phyloP scores from a whole-genome alignment of 1,140 invertebrate genomes.

The Drosophila lowei region DNA sequence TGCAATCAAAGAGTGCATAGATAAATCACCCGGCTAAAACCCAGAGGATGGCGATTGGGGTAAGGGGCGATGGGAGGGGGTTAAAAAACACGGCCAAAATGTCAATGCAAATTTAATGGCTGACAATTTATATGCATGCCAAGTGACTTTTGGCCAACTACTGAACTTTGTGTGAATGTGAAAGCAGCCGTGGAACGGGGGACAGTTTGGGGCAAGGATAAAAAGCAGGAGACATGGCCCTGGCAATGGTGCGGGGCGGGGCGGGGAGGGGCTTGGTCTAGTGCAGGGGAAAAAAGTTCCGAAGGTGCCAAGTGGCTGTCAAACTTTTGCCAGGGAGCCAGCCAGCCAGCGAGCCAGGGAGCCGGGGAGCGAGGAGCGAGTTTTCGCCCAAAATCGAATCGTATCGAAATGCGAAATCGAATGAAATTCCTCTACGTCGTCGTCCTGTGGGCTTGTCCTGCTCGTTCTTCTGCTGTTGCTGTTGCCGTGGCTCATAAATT shows the following conservation, averaged over 20 bases:
- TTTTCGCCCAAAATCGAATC: conserved; percentile 62
- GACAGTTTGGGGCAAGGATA: conserved; percentile 29
- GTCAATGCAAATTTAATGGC: conserved; percentile 80
- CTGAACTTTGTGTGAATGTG: conserved; percentile 68
- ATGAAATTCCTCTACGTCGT: conserved; percentile 31
- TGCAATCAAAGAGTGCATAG: conserved; percentile 79
- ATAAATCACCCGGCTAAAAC: conserved; percentile 79
- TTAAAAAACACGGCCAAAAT: conserved; percentile 71
- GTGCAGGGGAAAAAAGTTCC: conserved; percentile 49
- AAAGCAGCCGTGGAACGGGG: conserved; percentile 33
- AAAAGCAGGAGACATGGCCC: conserved; percentile 1
- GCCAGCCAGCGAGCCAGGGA: background rate
- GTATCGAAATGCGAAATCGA: conserved; percentile 60
- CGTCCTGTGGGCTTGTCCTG: conserved; percentile 39
- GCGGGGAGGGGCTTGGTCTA: conserved; percentile 5
- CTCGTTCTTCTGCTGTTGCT: background rate
- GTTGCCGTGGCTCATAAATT: conserved; percentile 68
- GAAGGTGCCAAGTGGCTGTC: conserved; percentile 79
- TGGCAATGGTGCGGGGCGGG: conserved; percentile 10
- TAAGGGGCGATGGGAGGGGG: background rate
- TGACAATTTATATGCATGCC: conserved; percentile 80
- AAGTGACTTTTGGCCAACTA: conserved; percentile 80
- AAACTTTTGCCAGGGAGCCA: conserved; percentile 60
- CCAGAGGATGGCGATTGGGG: conserved; percentile 38
- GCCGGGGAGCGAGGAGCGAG: conserved; percentile 10